A percentile compares a stretch with the other conserved stretches of the same genome.
Evolutionary conservation across 2,113 vertebrate genomes (phyloP).

Genomic region (Pterocles orientalis): DNA sequence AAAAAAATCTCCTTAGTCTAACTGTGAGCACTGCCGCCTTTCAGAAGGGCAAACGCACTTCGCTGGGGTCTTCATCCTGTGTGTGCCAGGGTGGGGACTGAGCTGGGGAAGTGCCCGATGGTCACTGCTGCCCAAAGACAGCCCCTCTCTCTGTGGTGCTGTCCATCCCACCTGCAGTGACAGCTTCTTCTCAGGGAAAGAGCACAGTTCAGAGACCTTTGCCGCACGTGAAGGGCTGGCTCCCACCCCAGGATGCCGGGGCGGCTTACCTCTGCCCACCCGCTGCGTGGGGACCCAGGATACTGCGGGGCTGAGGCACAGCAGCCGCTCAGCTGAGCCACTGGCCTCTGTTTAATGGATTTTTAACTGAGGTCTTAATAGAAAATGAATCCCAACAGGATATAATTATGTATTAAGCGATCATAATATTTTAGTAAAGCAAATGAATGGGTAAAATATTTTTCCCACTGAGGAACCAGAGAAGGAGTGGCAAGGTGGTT

Average conservation of each 20-base stretch:
- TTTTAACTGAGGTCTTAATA: neutral
- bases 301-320: fast-evolving
- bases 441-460: neutral
- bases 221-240: neutral
- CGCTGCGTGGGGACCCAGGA: neutral
- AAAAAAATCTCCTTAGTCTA: neutral
- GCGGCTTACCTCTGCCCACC: neutral
- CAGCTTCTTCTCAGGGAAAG: neutral
- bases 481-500: neutral
- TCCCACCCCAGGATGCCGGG: neutral
- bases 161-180: fast-evolving
- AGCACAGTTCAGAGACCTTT: fast-evolving
- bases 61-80: fast-evolving
- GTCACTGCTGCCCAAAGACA: neutral
- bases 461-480: neutral
- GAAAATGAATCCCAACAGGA: neutral
- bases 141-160: too few species aligned
- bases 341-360: neutral
- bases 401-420: neutral
- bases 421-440: neutral
- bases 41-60: neutral
- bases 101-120: neutral
- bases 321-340: neutral
- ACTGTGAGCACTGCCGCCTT: neutral
- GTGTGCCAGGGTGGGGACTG: fast-evolving